Evolutionary conservation across 2,113 vertebrate genomes (phyloP).

Genomic region (Ictalurus furcatus): DNA sequence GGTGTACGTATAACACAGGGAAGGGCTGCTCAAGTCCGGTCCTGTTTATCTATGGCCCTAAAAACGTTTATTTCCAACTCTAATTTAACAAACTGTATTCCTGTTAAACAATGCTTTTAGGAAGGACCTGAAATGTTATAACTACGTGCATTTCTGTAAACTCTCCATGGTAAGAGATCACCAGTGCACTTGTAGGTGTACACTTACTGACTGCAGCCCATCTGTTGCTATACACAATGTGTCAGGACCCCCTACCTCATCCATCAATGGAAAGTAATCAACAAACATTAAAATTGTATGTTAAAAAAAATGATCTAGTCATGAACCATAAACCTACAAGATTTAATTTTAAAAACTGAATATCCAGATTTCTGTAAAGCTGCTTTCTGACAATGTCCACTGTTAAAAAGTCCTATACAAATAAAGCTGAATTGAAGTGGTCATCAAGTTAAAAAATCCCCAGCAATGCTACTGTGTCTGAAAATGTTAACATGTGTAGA

Average conservation of each 20-base stretch:
- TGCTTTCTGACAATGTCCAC: neutral
- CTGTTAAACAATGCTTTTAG: neutral
- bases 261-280: neutral
- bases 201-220: neutral
- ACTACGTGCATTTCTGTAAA: neutral
- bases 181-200: neutral
- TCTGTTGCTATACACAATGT: neutral
- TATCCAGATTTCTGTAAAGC: neutral
- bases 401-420: neutral
- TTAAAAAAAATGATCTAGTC: neutral
- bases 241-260: neutral
- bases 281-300: neutral
- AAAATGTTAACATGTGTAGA: neutral
- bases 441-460: neutral
- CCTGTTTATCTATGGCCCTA: neutral
- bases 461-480: neutral
- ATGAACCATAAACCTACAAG: neutral
- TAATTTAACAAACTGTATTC: neutral
- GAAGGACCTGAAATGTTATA: neutral
- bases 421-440: neutral
- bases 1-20: neutral
- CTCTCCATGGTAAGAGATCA: neutral
- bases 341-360: neutral
- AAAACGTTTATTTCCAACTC: neutral
- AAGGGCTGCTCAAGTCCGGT: neutral